Evolutionary conservation across 2,888 invertebrate genomes (phyloP).

Genomic region (Rhaphigaster nebulosa): DNA sequence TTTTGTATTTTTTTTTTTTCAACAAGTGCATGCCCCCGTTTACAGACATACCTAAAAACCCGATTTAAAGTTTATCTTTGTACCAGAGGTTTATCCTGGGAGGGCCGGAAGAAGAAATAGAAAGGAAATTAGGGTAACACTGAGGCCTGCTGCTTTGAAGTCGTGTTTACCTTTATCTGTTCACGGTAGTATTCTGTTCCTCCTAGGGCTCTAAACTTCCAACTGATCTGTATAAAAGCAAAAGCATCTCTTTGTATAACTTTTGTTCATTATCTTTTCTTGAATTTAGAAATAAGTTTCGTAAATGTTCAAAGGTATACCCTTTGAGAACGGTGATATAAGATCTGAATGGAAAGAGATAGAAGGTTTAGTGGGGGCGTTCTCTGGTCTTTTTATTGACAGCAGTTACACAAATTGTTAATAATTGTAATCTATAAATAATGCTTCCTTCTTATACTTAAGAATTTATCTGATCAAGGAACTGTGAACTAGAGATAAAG

Average conservation of each 20-base stretch:
- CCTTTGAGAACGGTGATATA: not conserved
- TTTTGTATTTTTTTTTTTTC: not conserved
- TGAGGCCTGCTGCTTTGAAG: constrained; percentile 10
- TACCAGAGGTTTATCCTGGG: not conserved
- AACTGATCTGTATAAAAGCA: constrained; percentile 20
- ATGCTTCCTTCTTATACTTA: no score
- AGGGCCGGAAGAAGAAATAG: constrained; percentile 22
- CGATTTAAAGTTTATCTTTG: constrained; percentile 12
- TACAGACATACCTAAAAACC: not conserved
- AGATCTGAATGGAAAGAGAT: not conserved
- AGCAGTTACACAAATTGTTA: not conserved
- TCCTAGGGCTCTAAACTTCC: not conserved
- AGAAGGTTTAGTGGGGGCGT: not conserved
- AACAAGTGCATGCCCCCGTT: not conserved
- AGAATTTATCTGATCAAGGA: no score
- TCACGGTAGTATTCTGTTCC: not conserved
- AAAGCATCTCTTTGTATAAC: constrained; percentile 24
- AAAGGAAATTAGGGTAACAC: constrained; percentile 35
- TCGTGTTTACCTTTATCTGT: constrained; percentile 24
- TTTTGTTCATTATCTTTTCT: constrained; percentile 26
- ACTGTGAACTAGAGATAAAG: no score
- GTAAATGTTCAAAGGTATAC: not conserved
- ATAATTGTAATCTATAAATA: not conserved
- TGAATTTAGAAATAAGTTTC: constrained; percentile 8
- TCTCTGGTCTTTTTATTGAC: not conserved